Percentiles rank a stretch among this genome's conserved stretches.
These are phyloP conservation scores for Netelia fuscicornis DNA, from an alignment of 2,888 invertebrate species.

Conservation along the genomic window DNA sequence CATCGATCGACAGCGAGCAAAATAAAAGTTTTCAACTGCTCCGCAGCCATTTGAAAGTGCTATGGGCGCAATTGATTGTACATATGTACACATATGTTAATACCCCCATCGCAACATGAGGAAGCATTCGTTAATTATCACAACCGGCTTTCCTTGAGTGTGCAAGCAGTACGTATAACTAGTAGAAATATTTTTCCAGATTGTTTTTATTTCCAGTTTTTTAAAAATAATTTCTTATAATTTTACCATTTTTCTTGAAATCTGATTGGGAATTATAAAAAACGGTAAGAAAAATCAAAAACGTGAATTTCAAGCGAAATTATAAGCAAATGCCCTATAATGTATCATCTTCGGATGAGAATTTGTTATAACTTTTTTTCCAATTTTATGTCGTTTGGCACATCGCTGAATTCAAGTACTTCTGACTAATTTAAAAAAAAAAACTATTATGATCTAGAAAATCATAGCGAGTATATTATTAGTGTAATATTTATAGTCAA, in stretches of 20 bases:
- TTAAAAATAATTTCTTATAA: not conserved
- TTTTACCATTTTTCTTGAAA: not conserved
- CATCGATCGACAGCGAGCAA: conserved; percentile 37
- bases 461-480: too few relatives aligned
- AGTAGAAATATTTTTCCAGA: not conserved
- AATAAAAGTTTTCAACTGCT: conserved; percentile 46
- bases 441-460: too few relatives aligned
- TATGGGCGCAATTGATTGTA: conserved; percentile 59
- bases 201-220: not conserved
- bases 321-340: too few relatives aligned
- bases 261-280: not conserved
- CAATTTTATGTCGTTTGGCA: too few relatives aligned
- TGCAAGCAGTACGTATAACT: conserved; percentile 34
- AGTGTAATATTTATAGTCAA: too few relatives aligned
- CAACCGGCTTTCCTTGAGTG: conserved; percentile 52
- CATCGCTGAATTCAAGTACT: too few relatives aligned
- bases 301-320: too few relatives aligned
- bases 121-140: conserved; percentile 55
- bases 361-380: too few relatives aligned
- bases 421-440: too few relatives aligned
- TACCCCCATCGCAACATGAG: conserved; percentile 50
- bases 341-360: too few relatives aligned
- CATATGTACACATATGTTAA: conserved; percentile 38
- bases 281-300: too few relatives aligned
- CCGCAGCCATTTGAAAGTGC: conserved; percentile 59